phyloP scores from a whole-genome alignment of 2,888 invertebrate species.

The Alsophila aescularia region DNA sequence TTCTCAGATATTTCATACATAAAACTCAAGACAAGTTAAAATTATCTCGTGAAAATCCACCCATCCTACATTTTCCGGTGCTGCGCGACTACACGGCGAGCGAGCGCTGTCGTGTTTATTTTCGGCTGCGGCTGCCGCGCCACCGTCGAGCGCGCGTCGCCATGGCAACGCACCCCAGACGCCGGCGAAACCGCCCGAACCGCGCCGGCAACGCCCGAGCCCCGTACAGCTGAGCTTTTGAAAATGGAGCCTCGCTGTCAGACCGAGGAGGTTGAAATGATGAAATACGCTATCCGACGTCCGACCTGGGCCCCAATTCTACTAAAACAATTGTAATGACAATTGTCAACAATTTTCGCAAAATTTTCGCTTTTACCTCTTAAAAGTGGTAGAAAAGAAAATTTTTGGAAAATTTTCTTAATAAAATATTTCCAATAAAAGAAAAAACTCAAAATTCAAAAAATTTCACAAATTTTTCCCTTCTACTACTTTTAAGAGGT shows the following conservation, averaged over 20 bases:
- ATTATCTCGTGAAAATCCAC: not conserved
- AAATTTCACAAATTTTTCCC: no score
- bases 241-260: constrained; percentile 30
- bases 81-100: constrained; percentile 51
- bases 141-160: constrained; percentile 54
- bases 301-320: no score
- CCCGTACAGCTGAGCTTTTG: constrained; percentile 33
- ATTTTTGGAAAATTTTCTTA: no score
- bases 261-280: constrained; percentile 9
- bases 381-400: no score
- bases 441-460: no score
- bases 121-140: constrained; percentile 69
- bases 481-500: no score
- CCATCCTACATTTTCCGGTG: constrained; percentile 24
- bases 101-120: constrained; percentile 73
- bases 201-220: constrained; percentile 53
- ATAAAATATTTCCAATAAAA: no score
- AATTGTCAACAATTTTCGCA: no score
- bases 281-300: no score
- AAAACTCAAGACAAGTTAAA: not conserved
- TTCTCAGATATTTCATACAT: not conserved
- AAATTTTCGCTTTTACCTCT: no score
- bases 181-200: constrained; percentile 60
- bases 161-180: constrained; percentile 77
- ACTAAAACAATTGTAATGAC: no score